Evolutionary conservation across 2,888 invertebrate genomes (phyloP).

Genomic region (Drosophila acutilabella): DNA sequence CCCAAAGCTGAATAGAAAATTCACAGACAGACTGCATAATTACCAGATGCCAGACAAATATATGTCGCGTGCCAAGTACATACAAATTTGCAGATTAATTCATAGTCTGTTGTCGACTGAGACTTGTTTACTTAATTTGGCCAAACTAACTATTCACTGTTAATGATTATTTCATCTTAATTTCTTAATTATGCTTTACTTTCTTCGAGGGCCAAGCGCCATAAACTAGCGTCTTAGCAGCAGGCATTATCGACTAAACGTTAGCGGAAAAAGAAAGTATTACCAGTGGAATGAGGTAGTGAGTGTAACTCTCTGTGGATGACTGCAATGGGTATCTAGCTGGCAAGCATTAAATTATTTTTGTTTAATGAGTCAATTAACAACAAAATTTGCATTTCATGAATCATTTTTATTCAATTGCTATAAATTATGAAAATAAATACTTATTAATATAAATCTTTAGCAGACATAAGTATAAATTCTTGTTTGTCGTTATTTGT

Average conservation of each 20-base stretch:
- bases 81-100: slow-evolving; percentile 43
- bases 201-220: slow-evolving; percentile 12
- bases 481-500: slow-evolving; percentile 34
- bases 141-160: slow-evolving; percentile 39
- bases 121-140: slow-evolving; percentile 38
- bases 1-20: slow-evolving; percentile 54
- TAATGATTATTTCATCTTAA: slow-evolving; percentile 61
- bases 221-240: slow-evolving; percentile 1
- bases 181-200: slow-evolving; percentile 22
- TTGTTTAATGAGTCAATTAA: not conserved
- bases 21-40: slow-evolving; percentile 60
- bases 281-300: not conserved
- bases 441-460: slow-evolving; percentile 74
- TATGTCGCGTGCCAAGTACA: slow-evolving; percentile 66
- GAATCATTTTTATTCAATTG: slow-evolving; percentile 82
- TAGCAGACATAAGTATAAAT: slow-evolving; percentile 68
- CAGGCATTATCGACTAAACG: not conserved
- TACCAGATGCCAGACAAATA: slow-evolving; percentile 56
- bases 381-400: slow-evolving; percentile 65
- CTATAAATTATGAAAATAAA: slow-evolving; percentile 78
- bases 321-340: not conserved
- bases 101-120: slow-evolving; percentile 30
- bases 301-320: not conserved
- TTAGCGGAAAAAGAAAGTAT: not conserved
- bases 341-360: slow-evolving; percentile 28